These are phyloP conservation scores for Saguinus midas DNA, from an alignment of 2,113 vertebrate species.

Conservation along the genomic window DNA sequence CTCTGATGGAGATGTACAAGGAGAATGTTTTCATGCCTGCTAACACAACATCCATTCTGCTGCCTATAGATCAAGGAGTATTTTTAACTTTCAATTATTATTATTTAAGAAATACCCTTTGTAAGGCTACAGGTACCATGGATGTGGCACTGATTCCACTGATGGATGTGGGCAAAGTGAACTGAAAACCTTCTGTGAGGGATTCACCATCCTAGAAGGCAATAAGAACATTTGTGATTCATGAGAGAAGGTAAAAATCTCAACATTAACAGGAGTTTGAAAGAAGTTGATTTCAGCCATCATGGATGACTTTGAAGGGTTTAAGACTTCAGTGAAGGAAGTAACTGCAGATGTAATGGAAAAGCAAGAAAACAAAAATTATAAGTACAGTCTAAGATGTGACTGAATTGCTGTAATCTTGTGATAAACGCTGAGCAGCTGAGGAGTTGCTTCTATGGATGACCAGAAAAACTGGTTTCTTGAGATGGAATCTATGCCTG, in stretches of 20 bases:
- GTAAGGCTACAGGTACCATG: neutral
- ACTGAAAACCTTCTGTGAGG: neutral
- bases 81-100: neutral
- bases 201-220: neutral
- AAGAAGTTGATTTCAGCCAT: neutral
- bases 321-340: neutral
- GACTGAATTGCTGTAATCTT: neutral
- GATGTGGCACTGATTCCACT: neutral
- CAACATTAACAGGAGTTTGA: neutral
- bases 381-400: neutral
- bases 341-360: neutral
- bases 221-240: neutral
- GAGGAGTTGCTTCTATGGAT: neutral
- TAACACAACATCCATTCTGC: neutral
- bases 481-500: neutral
- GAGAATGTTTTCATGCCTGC: neutral
- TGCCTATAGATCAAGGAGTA: neutral
- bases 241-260: neutral
- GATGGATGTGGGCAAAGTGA: neutral
- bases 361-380: neutral
- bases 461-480: neutral
- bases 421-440: neutral
- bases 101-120: neutral
- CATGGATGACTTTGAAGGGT: neutral
- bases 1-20: neutral